Percentiles rank a stretch among this genome's conserved stretches.
Evolutionary conservation across 2,888 invertebrate genomes (phyloP).

Genomic region (Agrotis puta): DNA sequence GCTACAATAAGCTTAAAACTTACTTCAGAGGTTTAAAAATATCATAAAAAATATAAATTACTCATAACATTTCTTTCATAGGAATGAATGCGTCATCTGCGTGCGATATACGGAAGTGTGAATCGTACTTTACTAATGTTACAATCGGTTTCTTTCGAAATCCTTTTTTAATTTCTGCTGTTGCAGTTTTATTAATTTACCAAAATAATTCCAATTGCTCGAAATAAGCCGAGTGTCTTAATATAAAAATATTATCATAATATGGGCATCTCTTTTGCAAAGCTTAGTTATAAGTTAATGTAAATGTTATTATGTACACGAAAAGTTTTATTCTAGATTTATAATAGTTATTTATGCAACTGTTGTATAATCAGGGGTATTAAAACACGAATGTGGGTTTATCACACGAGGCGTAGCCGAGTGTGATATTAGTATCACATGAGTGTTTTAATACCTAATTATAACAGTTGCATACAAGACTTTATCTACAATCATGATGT

Average conservation of each 20-base stretch:
- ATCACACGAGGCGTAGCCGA: too few relatives aligned
- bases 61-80: not conserved
- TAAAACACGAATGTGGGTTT: too few relatives aligned
- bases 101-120: not conserved
- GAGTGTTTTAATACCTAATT: too few relatives aligned
- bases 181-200: not conserved
- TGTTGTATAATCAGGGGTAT: too few relatives aligned
- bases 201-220: not conserved
- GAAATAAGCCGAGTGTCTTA: not conserved
- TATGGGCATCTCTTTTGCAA: slow-evolving; percentile 18
- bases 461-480: too few relatives aligned
- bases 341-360: too few relatives aligned
- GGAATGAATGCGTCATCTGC: too few relatives aligned
- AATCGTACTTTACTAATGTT: slow-evolving; percentile 13
- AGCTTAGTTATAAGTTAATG: slow-evolving; percentile 2
- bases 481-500: too few relatives aligned
- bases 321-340: slow-evolving; percentile 29
- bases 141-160: not conserved
- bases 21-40: not conserved
- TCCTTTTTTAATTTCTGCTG: not conserved
- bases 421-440: too few relatives aligned
- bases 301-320: slow-evolving; percentile 19
- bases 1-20: not conserved
- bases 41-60: not conserved
- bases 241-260: slow-evolving; percentile 1